Evolutionary conservation across 2,888 invertebrate species (phyloP), one percentile per base, ranked within the genome.

Genomic region (Sinopyrophorus schimmeli): DNA sequence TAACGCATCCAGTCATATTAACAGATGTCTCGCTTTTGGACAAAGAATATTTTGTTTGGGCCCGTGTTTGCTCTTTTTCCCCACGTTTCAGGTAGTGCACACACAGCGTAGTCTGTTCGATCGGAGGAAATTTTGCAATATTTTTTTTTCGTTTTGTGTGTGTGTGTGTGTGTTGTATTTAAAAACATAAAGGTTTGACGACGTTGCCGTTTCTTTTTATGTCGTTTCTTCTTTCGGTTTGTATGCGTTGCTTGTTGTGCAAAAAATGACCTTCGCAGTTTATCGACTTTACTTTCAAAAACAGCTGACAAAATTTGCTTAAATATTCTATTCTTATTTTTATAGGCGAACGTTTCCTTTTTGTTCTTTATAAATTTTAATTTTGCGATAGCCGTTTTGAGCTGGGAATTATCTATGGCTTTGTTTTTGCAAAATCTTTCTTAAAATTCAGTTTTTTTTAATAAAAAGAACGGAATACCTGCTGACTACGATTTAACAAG

Each of bases 21-120:
- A 52, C 52, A 52, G 47, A 52, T 52, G 52, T 52, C 52, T 52
- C 52, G 52, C 52, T 52, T 52, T 42, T 16, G 47, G 41, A 52
- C 52, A 52, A 52, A 52, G 52, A 52, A 51, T 47, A 47, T 47
- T 42, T 42, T 52, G 41, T 41, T 47, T n/a, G n/a, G n/a, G 35
- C 27, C 41, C 28, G 27, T 46, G 46, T 51, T 51, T 51, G 46
- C 50, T 51, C 50, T 46, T 51, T 51, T 46, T 14, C 40, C 26
- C 18, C 18, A 5, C 10, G 11, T 39, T 20, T 30, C 47, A 47
- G 47, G 48, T 48, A 48, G 11, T 15, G 15, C 11, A 34, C 12
- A 15, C n/a, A 3, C 18, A 18, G n/a, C n/a, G n/a, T n/a, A n/a
- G n/a, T n/a, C n/a, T n/a, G n/a, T n/a, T n/a, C n/a, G n/a, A n/a